A percentile compares a stretch with the other conserved stretches of the same genome.
Evolutionary conservation across 37 sponge, comb jelly and placozoan genomes (phyloP).

Genomic region (Eunapius fragilis): DNA sequence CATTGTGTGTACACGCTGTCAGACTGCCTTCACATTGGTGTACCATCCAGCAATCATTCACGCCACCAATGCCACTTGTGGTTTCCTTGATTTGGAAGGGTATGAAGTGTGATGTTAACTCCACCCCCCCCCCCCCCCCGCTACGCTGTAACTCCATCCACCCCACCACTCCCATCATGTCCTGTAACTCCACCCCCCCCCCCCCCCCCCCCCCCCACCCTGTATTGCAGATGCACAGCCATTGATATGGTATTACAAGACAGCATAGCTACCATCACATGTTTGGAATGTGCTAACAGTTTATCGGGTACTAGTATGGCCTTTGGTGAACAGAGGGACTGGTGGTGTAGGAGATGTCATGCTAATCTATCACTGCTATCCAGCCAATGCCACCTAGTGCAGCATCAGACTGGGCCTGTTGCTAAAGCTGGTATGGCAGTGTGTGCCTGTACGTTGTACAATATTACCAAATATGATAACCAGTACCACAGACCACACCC

Average conservation of each 20-base stretch:
- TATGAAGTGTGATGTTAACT: neutral
- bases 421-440: neutral
- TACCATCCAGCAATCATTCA: neutral
- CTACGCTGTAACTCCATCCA: neutral
- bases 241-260: slow-evolving; percentile 33
- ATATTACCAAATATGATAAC: too few relatives aligned
- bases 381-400: slow-evolving; percentile 37
- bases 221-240: slow-evolving; percentile 29
- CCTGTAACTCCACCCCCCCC: neutral
- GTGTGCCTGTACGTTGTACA: too few relatives aligned
- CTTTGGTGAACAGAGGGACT: slow-evolving; percentile 45
- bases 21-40: neutral
- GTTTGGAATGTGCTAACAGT: slow-evolving; percentile 51
- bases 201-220: slow-evolving; percentile 3
- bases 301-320: slow-evolving; percentile 20
- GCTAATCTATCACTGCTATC: slow-evolving; percentile 28
- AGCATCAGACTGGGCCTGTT: slow-evolving; percentile 26
- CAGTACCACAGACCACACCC: neutral
- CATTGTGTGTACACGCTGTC: neutral
- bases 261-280: slow-evolving; percentile 31
- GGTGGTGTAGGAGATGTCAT: slow-evolving; percentile 63
- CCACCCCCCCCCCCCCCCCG: neutral
- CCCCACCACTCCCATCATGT: neutral
- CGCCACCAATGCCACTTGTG: neutral
- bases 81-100: slow-evolving; percentile 3